These are phyloP conservation scores for Bambusicola thoracicus DNA, from an alignment of 2,113 vertebrate genomes.

Conservation along the genomic window DNA sequence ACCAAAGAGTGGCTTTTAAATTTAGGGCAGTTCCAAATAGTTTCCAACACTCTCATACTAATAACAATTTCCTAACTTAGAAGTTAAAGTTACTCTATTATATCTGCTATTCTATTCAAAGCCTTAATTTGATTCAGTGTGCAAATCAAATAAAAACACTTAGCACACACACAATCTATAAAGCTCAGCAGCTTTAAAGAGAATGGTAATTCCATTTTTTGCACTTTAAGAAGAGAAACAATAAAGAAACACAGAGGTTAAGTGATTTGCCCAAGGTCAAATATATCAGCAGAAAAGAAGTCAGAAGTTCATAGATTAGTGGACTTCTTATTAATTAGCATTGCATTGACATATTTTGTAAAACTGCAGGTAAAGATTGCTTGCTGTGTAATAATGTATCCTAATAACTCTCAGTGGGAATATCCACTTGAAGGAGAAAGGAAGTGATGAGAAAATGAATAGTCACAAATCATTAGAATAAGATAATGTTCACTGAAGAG, in stretches of 20 bases:
- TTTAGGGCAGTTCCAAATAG: background rate
- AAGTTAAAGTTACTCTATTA: background rate
- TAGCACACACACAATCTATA: background rate
- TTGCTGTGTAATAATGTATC: background rate
- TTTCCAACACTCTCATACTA: background rate
- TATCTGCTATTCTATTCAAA: background rate
- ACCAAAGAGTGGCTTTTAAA: background rate
- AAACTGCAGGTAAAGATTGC: conserved; percentile 30
- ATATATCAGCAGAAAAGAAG: background rate
- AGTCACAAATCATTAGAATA: conserved; percentile 6
- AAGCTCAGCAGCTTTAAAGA: background rate
- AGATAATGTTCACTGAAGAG: background rate
- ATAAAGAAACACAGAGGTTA: background rate
- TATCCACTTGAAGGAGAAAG: background rate
- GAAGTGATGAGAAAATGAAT: background rate
- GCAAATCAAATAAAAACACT: background rate
- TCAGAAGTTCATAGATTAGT: background rate
- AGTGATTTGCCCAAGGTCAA: conserved; percentile 4
- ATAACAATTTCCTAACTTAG: background rate
- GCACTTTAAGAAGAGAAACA: background rate
- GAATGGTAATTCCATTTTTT: background rate
- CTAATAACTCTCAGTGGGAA: conserved; percentile 40
- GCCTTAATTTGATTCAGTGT: background rate
- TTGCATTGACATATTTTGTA: background rate
- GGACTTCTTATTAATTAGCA: conserved; percentile 28